Base-by-base conservation (phyloP, 2,797 vertebrate species). In the Mormyrus hasselquistii region DNA sequence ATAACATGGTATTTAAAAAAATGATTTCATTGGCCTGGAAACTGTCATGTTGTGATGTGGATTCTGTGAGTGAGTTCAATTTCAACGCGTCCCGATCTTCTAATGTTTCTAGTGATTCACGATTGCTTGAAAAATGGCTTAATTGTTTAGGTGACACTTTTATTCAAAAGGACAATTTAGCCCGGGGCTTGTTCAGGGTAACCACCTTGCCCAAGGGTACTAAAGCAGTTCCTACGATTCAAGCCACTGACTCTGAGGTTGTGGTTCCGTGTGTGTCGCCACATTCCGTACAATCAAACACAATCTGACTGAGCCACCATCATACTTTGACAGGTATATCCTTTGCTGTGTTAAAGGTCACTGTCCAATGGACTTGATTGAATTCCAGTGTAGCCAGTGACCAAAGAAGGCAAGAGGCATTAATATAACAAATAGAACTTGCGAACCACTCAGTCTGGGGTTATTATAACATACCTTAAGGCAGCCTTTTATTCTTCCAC, bases 1-100 rank as follows among this genome's bases (percentile, higher is more conserved):
- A 87, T 53, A 86, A 86, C 16, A 53, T n/a, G 22, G n/a, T 8
- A 19, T 57, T 29, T 12, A 50, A 10, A 52, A 73, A 50, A 59
- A 91, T 57, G 57, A 59, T 90, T 86, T 22, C 49, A 76, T 87
- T 84, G 49, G 83, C 55, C 29, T 38, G 19, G 10, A 69, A 53
- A 82, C 44, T 44, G 34, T 65, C 59, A 88, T 59, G 86, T 29
- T 8, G 73, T 29, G 25, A 50, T 52, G 50, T 44, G 22, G 55
- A 89, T 83, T 69, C 84, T 34, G 38, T 49, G 19, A 57, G 52
- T 16, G 57, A 50, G 57, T 34, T 84, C 19, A 83, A 65, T 57
- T 49, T 50, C 73, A 79, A 79, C 59, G 52, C 3, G 9, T 53
- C 52, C n/a, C 19, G 4, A n/a, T 16, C 29, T 53, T 88, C 41